phyloP scores from a whole-genome alignment of 2,888 invertebrate genomes.

The Xylota segnis region DNA sequence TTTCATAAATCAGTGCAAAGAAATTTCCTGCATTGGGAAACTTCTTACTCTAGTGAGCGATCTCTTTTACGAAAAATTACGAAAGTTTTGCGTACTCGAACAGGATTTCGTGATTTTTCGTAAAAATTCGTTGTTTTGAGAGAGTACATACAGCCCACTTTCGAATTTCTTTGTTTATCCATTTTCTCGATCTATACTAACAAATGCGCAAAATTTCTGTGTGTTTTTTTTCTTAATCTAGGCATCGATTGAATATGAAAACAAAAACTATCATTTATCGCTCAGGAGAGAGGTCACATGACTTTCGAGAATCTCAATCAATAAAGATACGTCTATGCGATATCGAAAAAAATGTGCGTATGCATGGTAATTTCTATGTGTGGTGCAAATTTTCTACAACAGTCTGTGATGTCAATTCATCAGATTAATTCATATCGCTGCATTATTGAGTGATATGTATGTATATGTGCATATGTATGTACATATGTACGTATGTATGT shows the following conservation, averaged over 20 bases:
- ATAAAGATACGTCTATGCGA: conserved; percentile 27
- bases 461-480: too few relatives aligned
- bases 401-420: neutral
- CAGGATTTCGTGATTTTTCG: too few relatives aligned
- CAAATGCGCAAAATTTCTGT: neutral
- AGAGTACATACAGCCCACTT: too few relatives aligned
- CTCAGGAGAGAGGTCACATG: neutral
- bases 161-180: too few relatives aligned
- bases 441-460: neutral
- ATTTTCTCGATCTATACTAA: neutral
- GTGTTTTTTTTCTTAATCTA: neutral
- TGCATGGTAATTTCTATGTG: neutral
- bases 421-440: neutral
- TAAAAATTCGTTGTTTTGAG: too few relatives aligned
- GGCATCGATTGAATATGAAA: neutral
- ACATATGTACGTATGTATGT: too few relatives aligned
- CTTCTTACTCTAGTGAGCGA: too few relatives aligned
- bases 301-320: conserved; percentile 1
- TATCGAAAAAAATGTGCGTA: neutral
- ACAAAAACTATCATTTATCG: neutral
- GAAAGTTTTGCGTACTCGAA: too few relatives aligned
- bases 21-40: too few relatives aligned
- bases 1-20: too few relatives aligned
- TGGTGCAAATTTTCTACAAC: neutral
- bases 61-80: too few relatives aligned